Percentiles rank a stretch among this genome's conserved stretches.
These are phyloP conservation scores for Pterocles burchelli DNA, from an alignment of 2,113 vertebrate genomes.

Conservation along the genomic window DNA sequence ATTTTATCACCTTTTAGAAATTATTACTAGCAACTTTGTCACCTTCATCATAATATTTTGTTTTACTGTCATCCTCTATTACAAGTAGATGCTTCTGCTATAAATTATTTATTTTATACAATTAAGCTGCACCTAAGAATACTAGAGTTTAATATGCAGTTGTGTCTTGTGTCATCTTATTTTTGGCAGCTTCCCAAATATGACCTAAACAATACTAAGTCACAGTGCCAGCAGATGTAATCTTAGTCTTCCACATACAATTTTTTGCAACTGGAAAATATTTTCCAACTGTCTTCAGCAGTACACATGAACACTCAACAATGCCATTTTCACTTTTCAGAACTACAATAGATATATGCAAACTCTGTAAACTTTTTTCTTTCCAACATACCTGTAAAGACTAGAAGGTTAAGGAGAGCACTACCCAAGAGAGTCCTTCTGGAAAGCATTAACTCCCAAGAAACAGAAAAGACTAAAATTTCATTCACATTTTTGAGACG, in stretches of 20 bases:
- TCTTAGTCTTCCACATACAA: neutral
- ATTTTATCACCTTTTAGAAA: constrained; percentile 12
- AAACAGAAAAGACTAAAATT: neutral
- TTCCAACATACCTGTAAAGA: neutral
- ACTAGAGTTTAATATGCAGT: neutral
- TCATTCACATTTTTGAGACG: neutral
- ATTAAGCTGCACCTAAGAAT: neutral
- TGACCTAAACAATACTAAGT: neutral
- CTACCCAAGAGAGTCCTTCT: neutral
- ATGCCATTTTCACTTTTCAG: neutral
- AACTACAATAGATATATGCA: neutral
- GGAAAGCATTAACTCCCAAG: neutral
- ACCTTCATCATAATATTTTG: neutral
- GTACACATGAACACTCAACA: neutral
- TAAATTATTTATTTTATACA: neutral
- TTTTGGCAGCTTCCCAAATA: neutral
- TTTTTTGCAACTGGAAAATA: neutral
- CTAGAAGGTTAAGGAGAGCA: neutral
- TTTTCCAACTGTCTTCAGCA: neutral
- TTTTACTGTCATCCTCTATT: neutral
- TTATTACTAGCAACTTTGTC: neutral
- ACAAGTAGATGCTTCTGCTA: neutral
- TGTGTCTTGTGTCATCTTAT: neutral
- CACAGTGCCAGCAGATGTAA: neutral
- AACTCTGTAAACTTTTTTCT: neutral